These are phyloP conservation scores for Thumatha senex DNA, from an alignment of 2,888 invertebrate species.

Conservation along the genomic window DNA sequence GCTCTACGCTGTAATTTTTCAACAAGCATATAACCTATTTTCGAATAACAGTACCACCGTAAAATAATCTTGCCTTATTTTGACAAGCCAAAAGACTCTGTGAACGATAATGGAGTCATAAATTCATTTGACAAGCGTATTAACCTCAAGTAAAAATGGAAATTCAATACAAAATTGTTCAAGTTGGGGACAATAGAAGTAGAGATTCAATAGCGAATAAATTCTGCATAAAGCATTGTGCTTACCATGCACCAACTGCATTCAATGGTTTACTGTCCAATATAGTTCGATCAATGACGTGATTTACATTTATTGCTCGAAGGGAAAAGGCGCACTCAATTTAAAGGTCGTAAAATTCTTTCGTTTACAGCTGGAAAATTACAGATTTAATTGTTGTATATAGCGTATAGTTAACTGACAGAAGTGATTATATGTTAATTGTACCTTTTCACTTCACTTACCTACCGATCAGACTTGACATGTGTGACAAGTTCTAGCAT, in stretches of 20 bases:
- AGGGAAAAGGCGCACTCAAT: slow-evolving; percentile 54
- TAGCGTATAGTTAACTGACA: not conserved
- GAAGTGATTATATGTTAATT: not conserved
- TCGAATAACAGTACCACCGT: no score
- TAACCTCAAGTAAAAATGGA: no score
- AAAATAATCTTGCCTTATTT: no score
- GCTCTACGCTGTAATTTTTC: no score
- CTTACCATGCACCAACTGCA: slow-evolving; percentile 67
- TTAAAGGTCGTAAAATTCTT: slow-evolving; percentile 45
- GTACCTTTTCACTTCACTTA: not conserved
- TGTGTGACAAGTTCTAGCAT: no score
- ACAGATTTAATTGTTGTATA: not conserved
- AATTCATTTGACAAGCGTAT: no score
- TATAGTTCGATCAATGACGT: slow-evolving; percentile 64
- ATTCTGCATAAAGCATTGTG: slow-evolving; percentile 65
- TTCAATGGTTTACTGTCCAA: slow-evolving; percentile 56
- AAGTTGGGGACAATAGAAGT: no score
- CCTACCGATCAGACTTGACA: no score
- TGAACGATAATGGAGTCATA: no score
- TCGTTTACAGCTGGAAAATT: slow-evolving; percentile 16
- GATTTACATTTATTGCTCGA: slow-evolving; percentile 70
- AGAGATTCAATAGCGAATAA: slow-evolving; percentile 45
- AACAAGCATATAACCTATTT: no score
- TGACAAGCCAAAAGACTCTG: no score
- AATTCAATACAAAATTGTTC: no score